These are phyloP conservation scores for pig (Sus scrofa) DNA, from an alignment of 2,113 vertebrate genomes.

Conservation along the genomic window DNA sequence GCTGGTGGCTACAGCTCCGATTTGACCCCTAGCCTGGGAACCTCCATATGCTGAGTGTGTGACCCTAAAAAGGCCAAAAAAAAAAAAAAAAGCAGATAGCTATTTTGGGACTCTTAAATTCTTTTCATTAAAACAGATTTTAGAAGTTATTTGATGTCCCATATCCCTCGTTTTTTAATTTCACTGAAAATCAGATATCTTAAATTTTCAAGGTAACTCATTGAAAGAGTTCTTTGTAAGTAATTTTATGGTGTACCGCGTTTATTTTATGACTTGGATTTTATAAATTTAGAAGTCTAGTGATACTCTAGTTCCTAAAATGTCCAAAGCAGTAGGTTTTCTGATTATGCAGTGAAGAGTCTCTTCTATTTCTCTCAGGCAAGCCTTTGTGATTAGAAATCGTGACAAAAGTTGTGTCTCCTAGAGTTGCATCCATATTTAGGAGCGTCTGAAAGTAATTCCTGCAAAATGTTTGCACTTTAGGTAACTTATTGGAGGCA, in stretches of 20 bases:
- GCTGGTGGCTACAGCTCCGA: no score
- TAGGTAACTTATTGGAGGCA: not conserved
- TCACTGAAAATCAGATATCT: conserved; percentile 4
- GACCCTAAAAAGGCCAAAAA: no score
- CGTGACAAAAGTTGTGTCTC: not conserved
- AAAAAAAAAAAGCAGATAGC: no score
- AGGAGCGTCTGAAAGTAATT: not conserved
- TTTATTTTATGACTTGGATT: not conserved
- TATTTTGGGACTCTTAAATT: conserved; percentile 16
- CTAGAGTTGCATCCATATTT: not conserved
- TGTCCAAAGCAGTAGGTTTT: not conserved
- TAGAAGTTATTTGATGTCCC: not conserved
- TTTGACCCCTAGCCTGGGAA: no score
- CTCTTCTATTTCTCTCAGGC: not conserved
- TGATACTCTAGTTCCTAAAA: not conserved
- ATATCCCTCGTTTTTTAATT: not conserved
- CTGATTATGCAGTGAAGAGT: not conserved
- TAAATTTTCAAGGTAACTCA: not conserved
- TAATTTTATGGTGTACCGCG: not conserved
- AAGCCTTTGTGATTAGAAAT: not conserved
- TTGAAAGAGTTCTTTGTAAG: conserved; percentile 14
- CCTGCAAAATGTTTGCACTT: not conserved
- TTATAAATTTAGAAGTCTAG: not conserved
- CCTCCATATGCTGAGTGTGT: no score
- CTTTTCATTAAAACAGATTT: conserved; percentile 28